These are phyloP conservation scores for Globodera ellingtonae DNA, from an alignment of 1,140 invertebrate species.

Conservation along the genomic window DNA sequence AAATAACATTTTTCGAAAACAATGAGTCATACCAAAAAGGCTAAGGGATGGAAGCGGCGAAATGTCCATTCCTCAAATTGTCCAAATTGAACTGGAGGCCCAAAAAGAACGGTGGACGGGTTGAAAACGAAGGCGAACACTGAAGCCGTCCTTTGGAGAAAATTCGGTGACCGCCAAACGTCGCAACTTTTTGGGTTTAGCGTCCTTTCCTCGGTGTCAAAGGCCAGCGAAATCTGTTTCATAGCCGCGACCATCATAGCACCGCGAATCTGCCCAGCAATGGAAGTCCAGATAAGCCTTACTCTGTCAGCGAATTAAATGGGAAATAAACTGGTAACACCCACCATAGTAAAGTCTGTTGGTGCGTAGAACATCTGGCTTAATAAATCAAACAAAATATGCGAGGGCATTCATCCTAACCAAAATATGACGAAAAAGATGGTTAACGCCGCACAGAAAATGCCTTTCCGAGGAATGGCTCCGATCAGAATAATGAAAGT, in stretches of 20 bases:
- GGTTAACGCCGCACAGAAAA: conserved; percentile 22
- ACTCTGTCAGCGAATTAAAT: not conserved
- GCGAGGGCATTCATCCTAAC: not conserved
- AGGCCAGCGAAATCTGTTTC: conserved; percentile 37
- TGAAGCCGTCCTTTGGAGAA: not conserved
- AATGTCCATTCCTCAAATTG: conserved; percentile 4
- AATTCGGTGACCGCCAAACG: not conserved
- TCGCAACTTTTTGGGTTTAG: not conserved
- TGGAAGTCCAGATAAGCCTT: conserved; percentile 5
- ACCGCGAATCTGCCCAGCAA: conserved; percentile 37
- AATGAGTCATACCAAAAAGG: not conserved
- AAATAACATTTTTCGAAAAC: not conserved
- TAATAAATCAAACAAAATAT: not conserved
- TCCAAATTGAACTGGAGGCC: conserved; percentile 28
- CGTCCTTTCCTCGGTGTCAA: conserved; percentile 7
- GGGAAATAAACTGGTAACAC: not conserved
- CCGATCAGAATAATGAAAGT: conserved; percentile 1
- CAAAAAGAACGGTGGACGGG: conserved; percentile 35
- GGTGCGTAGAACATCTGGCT: not conserved
- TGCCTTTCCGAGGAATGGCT: not conserved
- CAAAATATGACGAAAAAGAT: conserved; percentile 14
- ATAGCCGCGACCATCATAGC: conserved; percentile 41
- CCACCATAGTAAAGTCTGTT: not conserved
- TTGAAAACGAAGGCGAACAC: conserved; percentile 34
- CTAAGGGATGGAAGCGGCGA: not conserved